phyloP scores from a whole-genome alignment of 2,113 vertebrate species.

The Bucco capensis region DNA sequence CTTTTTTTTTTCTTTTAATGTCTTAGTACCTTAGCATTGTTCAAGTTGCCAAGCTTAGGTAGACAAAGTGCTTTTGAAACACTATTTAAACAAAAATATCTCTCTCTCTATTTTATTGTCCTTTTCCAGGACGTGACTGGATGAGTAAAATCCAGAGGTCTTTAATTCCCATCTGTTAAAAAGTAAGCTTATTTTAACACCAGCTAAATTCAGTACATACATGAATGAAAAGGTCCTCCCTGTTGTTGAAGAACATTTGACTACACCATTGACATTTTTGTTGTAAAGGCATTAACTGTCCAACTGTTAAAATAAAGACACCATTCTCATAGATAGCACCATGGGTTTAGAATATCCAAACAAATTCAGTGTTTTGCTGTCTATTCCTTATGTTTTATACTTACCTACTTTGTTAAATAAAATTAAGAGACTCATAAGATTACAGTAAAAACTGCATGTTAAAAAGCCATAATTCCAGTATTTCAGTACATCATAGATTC shows the following conservation, averaged over 20 bases:
- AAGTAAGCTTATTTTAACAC: constrained; percentile 70
- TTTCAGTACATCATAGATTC: constrained; percentile 80
- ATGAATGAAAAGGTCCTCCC: constrained; percentile 60
- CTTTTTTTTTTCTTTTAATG: constrained; percentile 38
- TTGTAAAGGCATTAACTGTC: constrained; percentile 83
- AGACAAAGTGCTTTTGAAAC: constrained; percentile 87
- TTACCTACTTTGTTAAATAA: constrained; percentile 77
- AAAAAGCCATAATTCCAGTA: constrained; percentile 87
- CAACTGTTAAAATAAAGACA: constrained; percentile 75
- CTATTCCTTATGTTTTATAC: constrained; percentile 53
- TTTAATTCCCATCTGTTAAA: constrained; percentile 71
- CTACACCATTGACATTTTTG: constrained; percentile 60
- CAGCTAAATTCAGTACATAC: constrained; percentile 64
- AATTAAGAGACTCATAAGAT: constrained; percentile 71
- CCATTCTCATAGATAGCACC: constrained; percentile 87
- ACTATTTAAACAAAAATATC: constrained; percentile 71
- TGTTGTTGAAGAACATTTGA: constrained; percentile 52
- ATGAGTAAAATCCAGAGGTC: constrained; percentile 71
- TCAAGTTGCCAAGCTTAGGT: constrained; percentile 78
- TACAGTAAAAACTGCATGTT: constrained; percentile 77
- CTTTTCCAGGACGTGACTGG: constrained; percentile 67
- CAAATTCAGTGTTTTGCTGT: constrained; percentile 84
- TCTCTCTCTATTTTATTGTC: constrained; percentile 68
- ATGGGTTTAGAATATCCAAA: constrained; percentile 80
- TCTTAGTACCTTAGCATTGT: constrained; percentile 76